phyloP scores from a whole-genome alignment of 1,140 invertebrate genomes.

The Drosophila arawakana region DNA sequence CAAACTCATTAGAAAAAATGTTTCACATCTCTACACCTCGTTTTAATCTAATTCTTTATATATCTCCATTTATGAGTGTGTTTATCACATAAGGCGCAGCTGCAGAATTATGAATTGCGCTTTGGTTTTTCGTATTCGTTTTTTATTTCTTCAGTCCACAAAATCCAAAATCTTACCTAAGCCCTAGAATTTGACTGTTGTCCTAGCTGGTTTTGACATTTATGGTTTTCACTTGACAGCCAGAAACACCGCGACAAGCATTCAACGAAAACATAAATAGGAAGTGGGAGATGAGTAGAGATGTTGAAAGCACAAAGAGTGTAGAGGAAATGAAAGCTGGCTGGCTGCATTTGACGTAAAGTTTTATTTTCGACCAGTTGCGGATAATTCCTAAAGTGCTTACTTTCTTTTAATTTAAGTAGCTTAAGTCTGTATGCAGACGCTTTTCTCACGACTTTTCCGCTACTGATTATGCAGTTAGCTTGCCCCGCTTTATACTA shows the following conservation, averaged over 20 bases:
- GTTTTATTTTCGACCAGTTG: constrained; percentile 61
- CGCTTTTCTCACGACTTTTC: constrained; percentile 22
- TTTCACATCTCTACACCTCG: constrained; percentile 11
- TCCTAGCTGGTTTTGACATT: constrained; percentile 58
- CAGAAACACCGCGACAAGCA: neutral
- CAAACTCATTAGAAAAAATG: constrained; percentile 69
- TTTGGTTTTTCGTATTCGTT: constrained; percentile 14
- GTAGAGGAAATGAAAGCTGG: neutral
- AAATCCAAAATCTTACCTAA: constrained; percentile 24
- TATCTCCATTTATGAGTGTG: constrained; percentile 48
- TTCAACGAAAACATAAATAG: neutral
- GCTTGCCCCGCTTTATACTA: neutral
- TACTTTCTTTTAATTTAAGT: constrained; percentile 68
- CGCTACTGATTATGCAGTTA: neutral
- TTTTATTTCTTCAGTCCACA: neutral
- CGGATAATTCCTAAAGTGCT: constrained; percentile 61
- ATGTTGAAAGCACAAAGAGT: neutral
- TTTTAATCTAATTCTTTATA: constrained; percentile 35
- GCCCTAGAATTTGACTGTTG: constrained; percentile 28
- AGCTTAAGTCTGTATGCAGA: constrained; percentile 56
- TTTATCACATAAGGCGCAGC: constrained; percentile 44
- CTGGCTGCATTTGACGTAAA: constrained; percentile 56
- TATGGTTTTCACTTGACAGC: constrained; percentile 46
- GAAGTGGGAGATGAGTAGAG: neutral
- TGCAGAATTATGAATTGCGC: constrained; percentile 37